A percentile compares a stretch with the other conserved stretches of the same genome.
Conservation (phyloP, 30 jellyfish, hydroid and myxozoan species). For the Morbakka virulenta region DNA sequence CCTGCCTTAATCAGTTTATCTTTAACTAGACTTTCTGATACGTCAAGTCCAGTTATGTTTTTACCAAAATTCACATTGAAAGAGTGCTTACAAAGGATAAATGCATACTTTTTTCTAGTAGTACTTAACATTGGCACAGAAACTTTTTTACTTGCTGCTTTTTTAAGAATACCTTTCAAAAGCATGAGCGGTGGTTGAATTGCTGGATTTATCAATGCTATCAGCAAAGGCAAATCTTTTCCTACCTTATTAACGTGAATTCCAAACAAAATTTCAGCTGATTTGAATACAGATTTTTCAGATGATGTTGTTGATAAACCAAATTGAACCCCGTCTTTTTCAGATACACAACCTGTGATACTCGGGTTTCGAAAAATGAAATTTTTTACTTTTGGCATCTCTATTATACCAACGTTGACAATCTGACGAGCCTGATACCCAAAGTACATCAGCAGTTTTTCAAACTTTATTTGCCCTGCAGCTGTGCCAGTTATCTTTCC, state of each 20-base stretch:
- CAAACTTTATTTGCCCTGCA: background rate
- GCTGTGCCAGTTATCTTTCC: background rate
- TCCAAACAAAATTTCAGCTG: background rate
- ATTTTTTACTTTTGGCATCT: background rate
- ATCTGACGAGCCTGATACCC: background rate
- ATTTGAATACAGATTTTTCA: background rate
- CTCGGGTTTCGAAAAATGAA: background rate
- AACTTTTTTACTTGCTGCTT: background rate
- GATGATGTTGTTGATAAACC: background rate
- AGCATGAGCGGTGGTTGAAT: background rate
- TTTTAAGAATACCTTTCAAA: too few species aligned
- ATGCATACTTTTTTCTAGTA: background rate
- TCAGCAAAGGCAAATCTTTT: background rate
- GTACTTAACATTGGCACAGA: background rate
- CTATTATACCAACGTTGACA: background rate
- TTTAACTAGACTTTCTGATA: background rate
- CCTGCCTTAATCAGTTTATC: background rate
- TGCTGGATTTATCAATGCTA: background rate
- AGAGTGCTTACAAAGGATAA: background rate
- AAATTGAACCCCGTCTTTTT: background rate
- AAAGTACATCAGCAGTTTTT: background rate
- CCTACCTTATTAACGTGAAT: background rate
- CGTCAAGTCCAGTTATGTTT: background rate
- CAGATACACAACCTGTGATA: background rate
- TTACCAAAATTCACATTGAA: background rate